A percentile compares a stretch with the other conserved stretches of the same genome.
Conservation (phyloP, 2,888 invertebrate genomes). For the Dynastes grantii region DNA sequence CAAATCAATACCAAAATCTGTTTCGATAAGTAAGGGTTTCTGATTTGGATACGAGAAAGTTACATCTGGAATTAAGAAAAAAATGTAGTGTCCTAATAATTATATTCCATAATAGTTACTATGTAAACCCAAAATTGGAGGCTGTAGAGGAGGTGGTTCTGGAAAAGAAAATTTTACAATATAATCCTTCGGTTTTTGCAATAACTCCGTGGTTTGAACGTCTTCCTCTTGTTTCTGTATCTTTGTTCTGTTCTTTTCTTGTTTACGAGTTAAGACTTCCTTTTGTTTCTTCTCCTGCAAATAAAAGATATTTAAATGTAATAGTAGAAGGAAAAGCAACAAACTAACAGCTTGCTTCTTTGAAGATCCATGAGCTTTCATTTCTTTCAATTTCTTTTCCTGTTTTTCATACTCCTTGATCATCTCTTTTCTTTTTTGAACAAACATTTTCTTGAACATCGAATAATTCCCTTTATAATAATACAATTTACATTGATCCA, state of each 20-base stretch:
- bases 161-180: slow-evolving; percentile 98
- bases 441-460: slow-evolving; percentile 99
- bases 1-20: slow-evolving; percentile 98
- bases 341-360: slow-evolving; percentile 88
- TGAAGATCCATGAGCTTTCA: slow-evolving; percentile 96
- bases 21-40: slow-evolving; percentile 84
- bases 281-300: slow-evolving; percentile 91
- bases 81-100: too few relatives aligned
- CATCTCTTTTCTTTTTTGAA: slow-evolving; percentile 95
- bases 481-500: slow-evolving; percentile 93
- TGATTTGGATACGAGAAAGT: slow-evolving; percentile 89
- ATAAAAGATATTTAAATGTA: not conserved
- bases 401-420: slow-evolving; percentile 98
- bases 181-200: slow-evolving; percentile 95
- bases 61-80: slow-evolving; percentile 76
- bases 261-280: slow-evolving; percentile 90
- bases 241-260: slow-evolving; percentile 91
- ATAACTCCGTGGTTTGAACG: slow-evolving; percentile 84
- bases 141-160: slow-evolving; percentile 95
- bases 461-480: slow-evolving; percentile 99
- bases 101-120: slow-evolving; percentile 73
- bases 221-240: slow-evolving; percentile 87
- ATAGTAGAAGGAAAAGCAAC: slow-evolving; percentile 33
- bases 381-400: slow-evolving; percentile 94
- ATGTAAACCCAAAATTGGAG: slow-evolving; percentile 96